These are phyloP conservation scores for Chymomyza fuscimana DNA, from an alignment of 2,888 invertebrate species.

Conservation along the genomic window DNA sequence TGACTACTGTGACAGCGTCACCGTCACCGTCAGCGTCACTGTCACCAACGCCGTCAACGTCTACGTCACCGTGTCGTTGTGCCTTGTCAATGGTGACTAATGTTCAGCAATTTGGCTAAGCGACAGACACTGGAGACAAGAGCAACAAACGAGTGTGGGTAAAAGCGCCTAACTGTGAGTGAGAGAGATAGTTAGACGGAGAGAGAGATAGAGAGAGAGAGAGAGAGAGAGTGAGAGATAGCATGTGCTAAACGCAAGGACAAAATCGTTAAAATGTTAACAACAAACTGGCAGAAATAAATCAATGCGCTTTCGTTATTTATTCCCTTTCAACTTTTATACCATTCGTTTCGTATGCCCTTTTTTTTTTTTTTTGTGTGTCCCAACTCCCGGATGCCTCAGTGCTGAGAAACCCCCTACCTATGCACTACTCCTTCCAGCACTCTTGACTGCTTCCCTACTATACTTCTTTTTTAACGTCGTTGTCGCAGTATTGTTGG, in stretches of 20 bases:
- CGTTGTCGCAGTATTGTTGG: conserved; percentile 14
- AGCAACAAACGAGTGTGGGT: conserved; percentile 20
- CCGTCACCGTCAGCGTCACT: neutral
- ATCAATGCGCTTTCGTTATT: conserved; percentile 71
- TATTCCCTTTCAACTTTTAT: conserved; percentile 71
- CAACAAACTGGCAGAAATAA: conserved; percentile 72
- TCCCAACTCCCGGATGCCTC: neutral
- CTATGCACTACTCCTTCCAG: neutral
- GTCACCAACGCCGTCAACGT: neutral
- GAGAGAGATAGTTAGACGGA: conserved; percentile 25
- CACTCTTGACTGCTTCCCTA: neutral
- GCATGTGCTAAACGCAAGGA: conserved; percentile 64
- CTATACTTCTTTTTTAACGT: neutral
- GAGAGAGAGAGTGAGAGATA: conserved; percentile 15
- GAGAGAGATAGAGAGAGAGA: conserved; percentile 15
- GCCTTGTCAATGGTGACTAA: conserved; percentile 74
- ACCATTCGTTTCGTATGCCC: conserved; percentile 36
- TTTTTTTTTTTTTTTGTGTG: conserved; percentile 8
- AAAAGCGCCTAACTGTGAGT: conserved; percentile 12
- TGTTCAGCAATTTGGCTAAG: conserved; percentile 74
- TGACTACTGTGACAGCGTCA: neutral
- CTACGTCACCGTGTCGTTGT: conserved; percentile 19
- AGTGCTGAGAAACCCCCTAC: too few species aligned
- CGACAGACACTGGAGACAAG: conserved; percentile 68
- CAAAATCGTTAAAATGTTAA: conserved; percentile 75